Conservation (phyloP, 2,113 vertebrate species). For the Pogona vitticeps region DNA sequence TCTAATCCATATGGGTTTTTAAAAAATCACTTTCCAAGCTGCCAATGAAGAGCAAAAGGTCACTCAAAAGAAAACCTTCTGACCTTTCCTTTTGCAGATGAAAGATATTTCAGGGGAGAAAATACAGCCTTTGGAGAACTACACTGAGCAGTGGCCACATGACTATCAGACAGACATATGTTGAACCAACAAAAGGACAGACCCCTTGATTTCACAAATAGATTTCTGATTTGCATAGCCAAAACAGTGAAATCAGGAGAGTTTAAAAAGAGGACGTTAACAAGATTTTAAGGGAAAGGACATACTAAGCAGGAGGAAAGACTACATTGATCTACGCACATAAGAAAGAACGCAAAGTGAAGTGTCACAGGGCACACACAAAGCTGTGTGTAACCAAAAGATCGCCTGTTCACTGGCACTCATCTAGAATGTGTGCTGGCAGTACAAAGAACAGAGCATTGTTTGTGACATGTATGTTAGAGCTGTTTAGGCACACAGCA, state of each 20-base stretch:
- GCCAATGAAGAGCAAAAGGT: conserved; percentile 47
- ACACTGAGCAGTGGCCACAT: conserved; percentile 64
- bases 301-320: conserved; percentile 59
- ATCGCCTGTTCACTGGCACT: neutral
- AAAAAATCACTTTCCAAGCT: neutral
- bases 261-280: conserved; percentile 44
- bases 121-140: conserved; percentile 57
- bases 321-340: conserved; percentile 39
- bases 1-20: conserved; percentile 44
- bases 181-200: conserved; percentile 61
- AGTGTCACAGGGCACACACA: neutral
- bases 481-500: conserved; percentile 10
- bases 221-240: conserved; percentile 60
- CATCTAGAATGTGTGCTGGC: neutral
- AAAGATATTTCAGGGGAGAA: conserved; percentile 39
- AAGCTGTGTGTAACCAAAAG: neutral
- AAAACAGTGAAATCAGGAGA: conserved; percentile 53
- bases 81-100: conserved; percentile 48
- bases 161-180: conserved; percentile 65
- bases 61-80: conserved; percentile 30
- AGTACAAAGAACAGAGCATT: neutral
- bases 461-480: neutral
- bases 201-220: conserved; percentile 52
- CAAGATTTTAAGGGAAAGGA: conserved; percentile 61
- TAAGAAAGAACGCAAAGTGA: neutral